Evolutionary conservation across 2,113 vertebrate species (phyloP), one percentile per base, ranked within the genome.

Genomic region (Clupea harengus): DNA sequence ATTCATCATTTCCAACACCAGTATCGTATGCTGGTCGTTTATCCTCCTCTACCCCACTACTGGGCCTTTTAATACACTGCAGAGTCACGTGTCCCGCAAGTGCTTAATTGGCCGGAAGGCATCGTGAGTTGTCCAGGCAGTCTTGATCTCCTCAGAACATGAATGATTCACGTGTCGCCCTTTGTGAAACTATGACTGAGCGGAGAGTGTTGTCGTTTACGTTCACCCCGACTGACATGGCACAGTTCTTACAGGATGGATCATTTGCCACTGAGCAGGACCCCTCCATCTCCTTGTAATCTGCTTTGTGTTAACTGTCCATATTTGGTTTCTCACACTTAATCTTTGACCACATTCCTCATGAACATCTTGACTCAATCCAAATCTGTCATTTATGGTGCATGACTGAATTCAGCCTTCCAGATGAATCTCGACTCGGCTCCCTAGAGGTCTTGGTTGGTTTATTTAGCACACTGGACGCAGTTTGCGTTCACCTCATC

Each of bases 351-450:
- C 82, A 82, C 91, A 92, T 93, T 92, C 90, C 85, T 87, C 45
- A 50, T 78, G 50, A 84, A 90, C 91, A 92, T 92, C 92, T 92
- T 92, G 89, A 91, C 64, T 90, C 75, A 86, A 89, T 94, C 86
- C 84, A 88, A 88, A 88, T 86, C 88, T 86, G 80, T 87, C 89
- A 83, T 86, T 88, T 89, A 85, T 84, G 84, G 86, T 67, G 64
- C 82, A 81, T 88, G 87, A 89, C 88, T 85, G 85, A 89, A 85
- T 89, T 89, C 81, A 84, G 81, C 89, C 81, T 85, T 85, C 84
- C 80, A 85, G 80, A 90, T 89, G 89, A 87, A 50, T 88, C 87
- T 88, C 89, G 89, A 89, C 89, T 90, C 86, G 85, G 89, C 88
- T 88, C 78, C 85, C 85, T 54, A 83, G 81, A 83, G 75, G 86